Percentiles rank a stretch among this genome's conserved stretches.
phyloP scores from a whole-genome alignment of 1,140 invertebrate species.

The Neodiprion fabricii region DNA sequence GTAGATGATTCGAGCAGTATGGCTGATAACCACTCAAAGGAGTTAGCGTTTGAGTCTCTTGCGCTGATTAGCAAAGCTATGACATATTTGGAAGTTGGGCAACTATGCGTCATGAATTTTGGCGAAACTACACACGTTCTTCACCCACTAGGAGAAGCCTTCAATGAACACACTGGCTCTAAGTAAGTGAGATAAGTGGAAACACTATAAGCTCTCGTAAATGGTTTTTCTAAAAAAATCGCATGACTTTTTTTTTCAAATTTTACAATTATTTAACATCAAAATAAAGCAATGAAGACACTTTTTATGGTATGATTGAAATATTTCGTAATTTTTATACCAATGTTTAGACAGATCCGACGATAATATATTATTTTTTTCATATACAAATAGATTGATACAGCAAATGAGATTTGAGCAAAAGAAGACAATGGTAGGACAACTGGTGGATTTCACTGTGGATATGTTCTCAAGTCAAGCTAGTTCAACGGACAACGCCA shows the following conservation, averaged over 20 bases:
- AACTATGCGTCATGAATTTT: slow-evolving; percentile 91
- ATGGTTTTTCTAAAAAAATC: slow-evolving; percentile 4
- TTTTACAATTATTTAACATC: background rate
- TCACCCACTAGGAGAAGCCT: slow-evolving; percentile 86
- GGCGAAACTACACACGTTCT: slow-evolving; percentile 86
- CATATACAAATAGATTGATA: slow-evolving; percentile 62
- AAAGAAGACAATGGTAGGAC: slow-evolving; percentile 79
- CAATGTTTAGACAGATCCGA: slow-evolving; percentile 19
- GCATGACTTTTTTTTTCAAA: background rate
- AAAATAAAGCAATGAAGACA: background rate
- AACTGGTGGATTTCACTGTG: slow-evolving; percentile 80
- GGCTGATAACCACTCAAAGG: slow-evolving; percentile 88
- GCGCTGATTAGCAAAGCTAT: slow-evolving; percentile 92
- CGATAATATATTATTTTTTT: slow-evolving; percentile 13
- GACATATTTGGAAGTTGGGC: slow-evolving; percentile 91
- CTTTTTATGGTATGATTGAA: background rate
- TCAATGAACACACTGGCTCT: slow-evolving; percentile 81
- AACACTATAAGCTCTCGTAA: background rate
- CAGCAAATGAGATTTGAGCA: slow-evolving; percentile 83
- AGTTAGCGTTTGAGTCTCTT: slow-evolving; percentile 93
- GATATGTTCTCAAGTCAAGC: slow-evolving; percentile 70
- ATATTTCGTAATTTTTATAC: slow-evolving; percentile 18
- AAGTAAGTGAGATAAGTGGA: slow-evolving; percentile 52
- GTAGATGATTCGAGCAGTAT: slow-evolving; percentile 97
- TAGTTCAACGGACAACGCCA: slow-evolving; percentile 72